Conservation (phyloP, 2,888 invertebrate genomes). For the Megamerina dolium region DNA sequence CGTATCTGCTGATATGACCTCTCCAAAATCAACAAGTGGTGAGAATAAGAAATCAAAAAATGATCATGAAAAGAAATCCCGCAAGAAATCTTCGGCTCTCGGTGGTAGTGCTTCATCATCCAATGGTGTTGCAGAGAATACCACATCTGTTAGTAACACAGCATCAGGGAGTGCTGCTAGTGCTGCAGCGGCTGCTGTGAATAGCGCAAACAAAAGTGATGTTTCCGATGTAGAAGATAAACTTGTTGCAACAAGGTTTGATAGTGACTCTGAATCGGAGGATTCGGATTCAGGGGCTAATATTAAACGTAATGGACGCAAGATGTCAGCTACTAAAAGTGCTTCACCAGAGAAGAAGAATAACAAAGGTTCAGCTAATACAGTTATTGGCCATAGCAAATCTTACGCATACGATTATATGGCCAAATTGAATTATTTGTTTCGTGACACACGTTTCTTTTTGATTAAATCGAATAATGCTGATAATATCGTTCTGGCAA, state of each 20-base stretch:
- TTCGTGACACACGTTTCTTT: slow-evolving; percentile 90
- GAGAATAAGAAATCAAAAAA: slow-evolving; percentile 1
- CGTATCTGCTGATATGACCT: background rate
- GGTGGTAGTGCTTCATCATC: background rate
- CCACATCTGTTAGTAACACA: slow-evolving; percentile 4
- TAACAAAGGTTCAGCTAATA: slow-evolving; percentile 14
- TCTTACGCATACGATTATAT: slow-evolving; percentile 74
- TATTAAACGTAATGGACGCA: slow-evolving; percentile 39
- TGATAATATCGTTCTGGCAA: slow-evolving; percentile 91
- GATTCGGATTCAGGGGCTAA: slow-evolving; percentile 43
- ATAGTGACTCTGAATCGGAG: slow-evolving; percentile 41
- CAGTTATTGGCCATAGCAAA: too few relatives aligned
- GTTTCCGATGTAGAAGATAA: slow-evolving; percentile 35
- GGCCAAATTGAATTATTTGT: slow-evolving; percentile 87
- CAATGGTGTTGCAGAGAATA: slow-evolving; percentile 11
- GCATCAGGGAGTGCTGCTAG: slow-evolving; percentile 4
- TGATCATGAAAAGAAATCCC: slow-evolving; percentile 16
- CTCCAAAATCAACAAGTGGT: too few relatives aligned
- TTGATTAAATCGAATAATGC: slow-evolving; percentile 97
- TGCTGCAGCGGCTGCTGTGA: slow-evolving; percentile 15
- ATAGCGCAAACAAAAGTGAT: slow-evolving; percentile 29
- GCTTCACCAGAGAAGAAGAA: slow-evolving; percentile 24
- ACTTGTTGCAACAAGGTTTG: slow-evolving; percentile 24
- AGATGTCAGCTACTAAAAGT: slow-evolving; percentile 25
- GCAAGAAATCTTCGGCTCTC: slow-evolving; percentile 21